These are phyloP conservation scores for Drosophila algonquin DNA, from an alignment of 2,888 invertebrate genomes.

Conservation along the genomic window DNA sequence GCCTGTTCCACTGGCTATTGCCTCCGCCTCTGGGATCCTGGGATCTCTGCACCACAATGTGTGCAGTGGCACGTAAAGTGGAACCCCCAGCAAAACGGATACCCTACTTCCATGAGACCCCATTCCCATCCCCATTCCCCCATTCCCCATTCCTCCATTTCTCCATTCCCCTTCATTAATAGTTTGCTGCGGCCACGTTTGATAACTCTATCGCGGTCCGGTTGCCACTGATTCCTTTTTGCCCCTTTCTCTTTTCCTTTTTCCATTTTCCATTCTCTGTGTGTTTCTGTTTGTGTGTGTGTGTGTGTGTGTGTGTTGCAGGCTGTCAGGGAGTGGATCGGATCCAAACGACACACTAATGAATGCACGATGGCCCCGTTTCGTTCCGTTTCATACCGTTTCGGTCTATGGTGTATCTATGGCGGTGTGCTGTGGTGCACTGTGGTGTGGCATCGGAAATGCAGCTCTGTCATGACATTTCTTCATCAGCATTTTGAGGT, in stretches of 20 bases:
- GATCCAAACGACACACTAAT: conserved; percentile 51
- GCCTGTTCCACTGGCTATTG: background rate
- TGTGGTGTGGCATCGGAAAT: conserved; percentile 41
- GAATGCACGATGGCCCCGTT: conserved; percentile 54
- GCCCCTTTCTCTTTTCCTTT: conserved; percentile 12
- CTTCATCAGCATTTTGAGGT: conserved; percentile 65
- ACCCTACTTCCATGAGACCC: background rate
- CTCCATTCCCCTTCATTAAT: conserved; percentile 48
- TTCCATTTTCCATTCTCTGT: conserved; percentile 32
- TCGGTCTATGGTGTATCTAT: background rate
- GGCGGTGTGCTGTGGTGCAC: background rate
- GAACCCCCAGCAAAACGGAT: conserved; percentile 4
- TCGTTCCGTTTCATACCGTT: conserved; percentile 14
- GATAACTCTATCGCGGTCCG: conserved; percentile 74
- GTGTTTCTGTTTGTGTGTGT: background rate
- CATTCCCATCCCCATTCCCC: background rate
- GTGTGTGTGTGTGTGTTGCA: conserved; percentile 4
- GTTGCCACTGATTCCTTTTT: conserved; percentile 38
- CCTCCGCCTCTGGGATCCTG: conserved; percentile 5
- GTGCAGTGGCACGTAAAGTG: conserved; percentile 68
- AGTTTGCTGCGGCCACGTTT: conserved; percentile 69
- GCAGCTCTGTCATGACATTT: conserved; percentile 74
- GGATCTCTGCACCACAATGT: conserved; percentile 51
- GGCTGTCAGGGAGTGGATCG: background rate
- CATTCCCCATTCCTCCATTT: background rate